Base-by-base conservation (phyloP, 2,888 invertebrate genomes). In the Bellardia bayeri region DNA sequence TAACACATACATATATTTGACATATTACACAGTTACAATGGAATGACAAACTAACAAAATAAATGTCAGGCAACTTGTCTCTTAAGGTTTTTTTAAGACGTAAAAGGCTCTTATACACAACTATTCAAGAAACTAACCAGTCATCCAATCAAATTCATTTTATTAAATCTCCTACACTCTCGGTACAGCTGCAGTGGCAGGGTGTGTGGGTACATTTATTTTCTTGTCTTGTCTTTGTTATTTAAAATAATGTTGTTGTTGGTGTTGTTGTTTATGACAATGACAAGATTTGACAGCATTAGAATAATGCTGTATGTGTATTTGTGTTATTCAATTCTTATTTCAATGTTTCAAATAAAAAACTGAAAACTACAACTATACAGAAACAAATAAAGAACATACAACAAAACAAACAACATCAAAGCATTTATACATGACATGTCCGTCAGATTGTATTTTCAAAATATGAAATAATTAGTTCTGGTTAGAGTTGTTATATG, bases 371-470 rank as follows among this genome's bases (percentile, higher is more conserved):
- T 42, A 42, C 54, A 30, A 23, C 40, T 30, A 68, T 8, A n/a
- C 9, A n/a, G 16, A 58, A 14, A 54, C 13, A 49, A 14, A 40
- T 68, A 76, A 6, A 66, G 64, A 66, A 56, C 45, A 51, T 58
- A 69, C 37, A 75, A 61, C 23, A 63, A 69, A 61, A 79, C 9
- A 64, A 79, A 82, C 74, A 82, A 82, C 82, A 86, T 86, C 84
- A 80, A 85, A 85, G 84, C 30, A 66, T 84, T 79, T 76, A 9
- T 66, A 76, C 30, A 45, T 66, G 82, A 80, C 74, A 80, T 83
- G 82, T 78, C 86, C 82, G 64, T 71, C 79, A 69, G 42, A 30
- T 64, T 16, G 42, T 64, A 82, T 86, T 82, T 86, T 71, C 37
- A 79, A 56, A 8, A 80, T 71, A 42, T 64, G 40, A 66, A 64